Base-by-base conservation (phyloP, 2,113 vertebrate genomes). In the Oceanodroma tethys region DNA sequence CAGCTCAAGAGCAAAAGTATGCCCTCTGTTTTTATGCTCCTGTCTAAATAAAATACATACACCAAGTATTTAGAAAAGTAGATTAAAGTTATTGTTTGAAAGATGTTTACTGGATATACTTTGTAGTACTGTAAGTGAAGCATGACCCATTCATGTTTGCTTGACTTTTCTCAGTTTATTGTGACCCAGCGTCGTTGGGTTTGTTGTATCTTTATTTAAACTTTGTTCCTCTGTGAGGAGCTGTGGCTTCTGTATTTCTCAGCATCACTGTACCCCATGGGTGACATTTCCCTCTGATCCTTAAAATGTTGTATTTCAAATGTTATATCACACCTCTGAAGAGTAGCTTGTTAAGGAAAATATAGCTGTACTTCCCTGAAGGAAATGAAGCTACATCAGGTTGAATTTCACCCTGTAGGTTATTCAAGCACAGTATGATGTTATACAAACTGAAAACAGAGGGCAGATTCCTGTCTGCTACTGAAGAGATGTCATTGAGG, bases 381-480 rank as follows among this genome's bases (percentile, higher is more conserved):
- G 67, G 73, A 90, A 50, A 43, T 63, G 36, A 63, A 81, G 21
- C 30, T 90, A 21, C 19, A 74, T 66, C 47, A 86, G 83, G 72
- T 92, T 95, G 68, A 88, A 83, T 96, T 96, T 93, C 72, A 88
- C 86, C 88, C 86, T 74, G 68, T 84, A 81, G 82, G 68, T 97
- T 97, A 92, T 92, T 93, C 93, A 93, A 94, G 76, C 88, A 81
- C 83, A 72, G 83, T 88, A 56, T 88, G 82, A 86, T 91, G 56
- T 95, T 96, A 89, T 65, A 84, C 52, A 97, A 97, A 96, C 75
- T 43, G 68, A 88, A 95, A 92, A 78, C 80, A 95, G 74, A 88
- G 82, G 68, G 43, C 43, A 70, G 92, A 92, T 88, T 97, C 90
- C 47, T 71, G 34, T 73, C 71, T 73, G 67, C 50, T 92, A 20